Base-by-base conservation (phyloP, 2,888 invertebrate species). In the Apeira syringaria region DNA sequence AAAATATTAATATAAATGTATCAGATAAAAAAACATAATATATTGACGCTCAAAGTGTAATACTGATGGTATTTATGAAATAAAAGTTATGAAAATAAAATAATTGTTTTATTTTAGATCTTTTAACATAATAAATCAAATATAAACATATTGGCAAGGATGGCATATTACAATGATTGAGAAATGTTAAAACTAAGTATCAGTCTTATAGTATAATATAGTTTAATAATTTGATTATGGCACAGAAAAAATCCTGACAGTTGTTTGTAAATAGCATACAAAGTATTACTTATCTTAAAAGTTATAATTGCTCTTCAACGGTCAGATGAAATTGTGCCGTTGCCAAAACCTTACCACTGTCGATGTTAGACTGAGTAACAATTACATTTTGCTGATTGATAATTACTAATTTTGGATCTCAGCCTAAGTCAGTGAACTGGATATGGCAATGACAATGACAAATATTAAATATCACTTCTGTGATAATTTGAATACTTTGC, bases 21-120 rank as follows among this genome's bases (percentile, higher is more conserved):
- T n/a, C n/a, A 46, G 37, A 9, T 30, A 25, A 29, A 17, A 11
- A 38, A 40, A 36, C n/a, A 32, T 49, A 52, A 44, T 52, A 49
- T 49, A 52, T 49, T 48, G 37, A 49, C 38, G 69, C 64, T 68
- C 67, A 67, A 46, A 58, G 57, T 64, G 60, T 59, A 50, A 62
- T 9, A 9, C 24, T 8, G 63, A 61, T 51, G 48, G 15, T 15
- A 15, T 3, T 15, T n/a, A 15, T 3, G 4, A 15, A 15, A 15
- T 15, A 15, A 60, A 43, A 38, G 35, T 2, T 39, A 48, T 41
- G 17, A 9, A 24, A 32, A 35, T 17, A 40, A 5, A 31, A 12
- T 28, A n/a, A n/a, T n/a, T n/a, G 17, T 36, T 49, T 44, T 45
- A 42, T 44, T 53, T 32, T 24, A 34, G 27, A 22, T 34, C 17